phyloP scores from a whole-genome alignment of 2,888 invertebrate species.

The Meta bourneti region DNA sequence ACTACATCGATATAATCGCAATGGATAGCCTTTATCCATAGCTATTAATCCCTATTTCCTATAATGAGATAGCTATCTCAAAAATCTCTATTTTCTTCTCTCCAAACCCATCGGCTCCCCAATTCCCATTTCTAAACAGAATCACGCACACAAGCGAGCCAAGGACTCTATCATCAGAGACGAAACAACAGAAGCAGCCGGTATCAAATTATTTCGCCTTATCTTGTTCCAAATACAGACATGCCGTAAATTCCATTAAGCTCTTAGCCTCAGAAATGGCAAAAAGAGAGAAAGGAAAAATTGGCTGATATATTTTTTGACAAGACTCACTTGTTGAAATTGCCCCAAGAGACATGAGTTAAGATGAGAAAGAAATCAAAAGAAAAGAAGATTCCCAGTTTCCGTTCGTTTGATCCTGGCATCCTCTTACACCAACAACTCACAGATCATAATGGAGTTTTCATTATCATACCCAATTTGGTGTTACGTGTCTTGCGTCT shows the following conservation, averaged over 20 bases:
- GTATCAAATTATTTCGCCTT: not conserved
- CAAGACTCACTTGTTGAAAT: constrained; percentile 1
- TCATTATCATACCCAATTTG: not conserved
- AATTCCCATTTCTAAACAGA: not conserved
- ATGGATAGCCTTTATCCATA: not conserved
- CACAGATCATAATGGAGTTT: not conserved
- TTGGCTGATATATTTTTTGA: constrained; percentile 1
- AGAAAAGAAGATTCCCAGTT: not conserved
- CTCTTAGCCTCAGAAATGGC: not conserved
- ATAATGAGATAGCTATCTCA: not conserved
- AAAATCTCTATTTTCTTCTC: not conserved
- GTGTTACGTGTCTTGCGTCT: not conserved
- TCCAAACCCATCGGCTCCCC: not conserved
- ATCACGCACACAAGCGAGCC: not conserved
- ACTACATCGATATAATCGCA: not conserved
- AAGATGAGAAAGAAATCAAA: not conserved
- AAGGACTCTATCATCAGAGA: not conserved
- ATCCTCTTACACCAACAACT: not conserved
- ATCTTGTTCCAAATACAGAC: not conserved
- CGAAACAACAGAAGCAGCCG: not conserved
- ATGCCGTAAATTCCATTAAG: not conserved
- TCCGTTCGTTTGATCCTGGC: not conserved
- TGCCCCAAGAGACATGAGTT: not conserved
- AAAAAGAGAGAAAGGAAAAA: not conserved
- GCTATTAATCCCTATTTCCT: not conserved